Conservation (phyloP, 2,113 vertebrate genomes). For the Perca schrenkii region DNA sequence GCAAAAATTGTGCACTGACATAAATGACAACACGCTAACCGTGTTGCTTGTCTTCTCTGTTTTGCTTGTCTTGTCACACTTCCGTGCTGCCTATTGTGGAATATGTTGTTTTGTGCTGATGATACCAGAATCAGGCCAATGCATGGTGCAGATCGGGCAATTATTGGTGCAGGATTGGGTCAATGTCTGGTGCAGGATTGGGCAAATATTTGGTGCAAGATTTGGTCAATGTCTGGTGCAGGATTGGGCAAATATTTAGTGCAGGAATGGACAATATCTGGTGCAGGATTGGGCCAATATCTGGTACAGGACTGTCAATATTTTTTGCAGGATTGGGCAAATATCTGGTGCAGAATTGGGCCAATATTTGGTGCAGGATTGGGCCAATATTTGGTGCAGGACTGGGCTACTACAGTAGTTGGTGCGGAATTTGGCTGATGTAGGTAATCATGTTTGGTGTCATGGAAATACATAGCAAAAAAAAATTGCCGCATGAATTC, state of each 20-base stretch:
- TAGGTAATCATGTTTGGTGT: neutral
- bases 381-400: neutral
- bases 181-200: neutral
- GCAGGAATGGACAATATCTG: neutral
- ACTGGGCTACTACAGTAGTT: neutral
- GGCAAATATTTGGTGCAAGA: neutral
- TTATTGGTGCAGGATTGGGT: neutral
- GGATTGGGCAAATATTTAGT: neutral
- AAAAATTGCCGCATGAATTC: neutral
- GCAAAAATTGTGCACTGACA: conserved; percentile 58
- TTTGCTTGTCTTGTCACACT: conserved; percentile 30
- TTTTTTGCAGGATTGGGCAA: neutral
- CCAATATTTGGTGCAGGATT: neutral
- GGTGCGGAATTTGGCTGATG: neutral
- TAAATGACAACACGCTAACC: conserved; percentile 18
- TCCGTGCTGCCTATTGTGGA: conserved; percentile 30
- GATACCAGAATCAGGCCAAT: conserved; percentile 1
- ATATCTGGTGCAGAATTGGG: neutral
- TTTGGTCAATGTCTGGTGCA: neutral
- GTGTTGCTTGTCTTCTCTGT: conserved; percentile 38
- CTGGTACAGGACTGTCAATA: neutral
- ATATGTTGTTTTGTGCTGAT: conserved; percentile 6
- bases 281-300: neutral
- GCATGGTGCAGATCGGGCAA: neutral
- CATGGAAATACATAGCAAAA: neutral